These are phyloP conservation scores for Lutraria lutraria DNA, from an alignment of 2,888 invertebrate species.

Conservation along the genomic window DNA sequence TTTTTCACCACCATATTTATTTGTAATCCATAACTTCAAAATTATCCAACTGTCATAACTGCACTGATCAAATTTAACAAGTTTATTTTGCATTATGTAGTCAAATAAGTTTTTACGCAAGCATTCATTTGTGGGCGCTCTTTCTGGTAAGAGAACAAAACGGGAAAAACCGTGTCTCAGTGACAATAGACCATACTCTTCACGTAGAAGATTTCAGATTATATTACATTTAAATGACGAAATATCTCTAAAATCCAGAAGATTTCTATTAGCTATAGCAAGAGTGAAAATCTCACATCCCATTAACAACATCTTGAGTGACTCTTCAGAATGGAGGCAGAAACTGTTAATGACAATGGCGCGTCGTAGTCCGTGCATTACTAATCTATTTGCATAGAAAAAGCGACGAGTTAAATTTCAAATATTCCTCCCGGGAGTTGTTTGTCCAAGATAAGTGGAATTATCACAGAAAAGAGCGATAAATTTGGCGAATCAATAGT, in stretches of 20 bases:
- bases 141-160: neutral
- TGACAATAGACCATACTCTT: neutral
- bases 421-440: constrained; percentile 39
- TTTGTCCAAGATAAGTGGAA: constrained; percentile 53
- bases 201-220: neutral
- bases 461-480: constrained; percentile 45
- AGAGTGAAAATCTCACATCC: neutral
- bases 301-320: neutral
- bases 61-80: neutral
- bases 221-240: constrained; percentile 22
- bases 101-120: neutral
- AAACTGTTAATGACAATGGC: constrained; percentile 21
- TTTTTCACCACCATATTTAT: neutral
- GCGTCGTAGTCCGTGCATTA: constrained; percentile 38
- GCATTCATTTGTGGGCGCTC: neutral
- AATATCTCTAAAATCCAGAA: neutral
- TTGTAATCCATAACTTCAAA: neutral
- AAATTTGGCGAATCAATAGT: constrained; percentile 43
- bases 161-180: neutral
- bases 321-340: neutral
- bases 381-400: constrained; percentile 60
- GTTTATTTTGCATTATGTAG: neutral
- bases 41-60: neutral
- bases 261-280: neutral
- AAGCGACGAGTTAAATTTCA: constrained; percentile 50